Evolutionary conservation across 2,113 vertebrate species (phyloP), one percentile per base, ranked within the genome.

Genomic region (Otolemur garnettii): DNA sequence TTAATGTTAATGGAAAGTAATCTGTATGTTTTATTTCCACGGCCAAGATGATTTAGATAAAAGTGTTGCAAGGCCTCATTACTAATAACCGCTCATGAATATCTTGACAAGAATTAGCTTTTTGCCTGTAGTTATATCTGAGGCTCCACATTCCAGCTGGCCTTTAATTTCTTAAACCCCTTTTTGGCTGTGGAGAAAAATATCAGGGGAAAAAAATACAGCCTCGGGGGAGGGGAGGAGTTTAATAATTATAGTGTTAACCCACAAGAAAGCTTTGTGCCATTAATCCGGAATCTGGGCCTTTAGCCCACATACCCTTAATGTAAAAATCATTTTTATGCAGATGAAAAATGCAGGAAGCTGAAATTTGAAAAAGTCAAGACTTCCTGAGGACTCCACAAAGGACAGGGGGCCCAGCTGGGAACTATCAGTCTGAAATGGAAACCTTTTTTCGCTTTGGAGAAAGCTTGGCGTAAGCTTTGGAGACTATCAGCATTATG

Each of bases 1-100:
- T 86, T 66, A 85, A 64, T 71, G 64, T 59, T 96, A 91, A 91
- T 93, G 75, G 69, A 57, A 95, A 97, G 38, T 66, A 92, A 93
- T 93, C 45, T 60, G 35, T 94, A 86, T 71, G 71, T 87, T 97
- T 96, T 95, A 96, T 94, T 94, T 96, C 87, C 66, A 90, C 57
- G 17, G 64, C 38, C 66, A 91, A 81, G n/a, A 53, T 87, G 72
- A 96, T 94, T 93, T 60, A 96, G 64, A 87, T 71, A 45, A 95
- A 95, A 89, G 55, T 60, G 9, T 89, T 77, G 2, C 24, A 84
- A 83, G 26, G 71, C 50, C 22, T 68, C 24, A 21, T 91, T 94
- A 93, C 94, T 97, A 93, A 98, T 93, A 93, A 83, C 11, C 5
- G 42, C 26, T 83, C 53, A 68, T 94, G 85, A 95, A 90, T 95